These are phyloP conservation scores for Syngnathoides biaculeatus DNA, from an alignment of 2,113 vertebrate genomes.

Conservation along the genomic window DNA sequence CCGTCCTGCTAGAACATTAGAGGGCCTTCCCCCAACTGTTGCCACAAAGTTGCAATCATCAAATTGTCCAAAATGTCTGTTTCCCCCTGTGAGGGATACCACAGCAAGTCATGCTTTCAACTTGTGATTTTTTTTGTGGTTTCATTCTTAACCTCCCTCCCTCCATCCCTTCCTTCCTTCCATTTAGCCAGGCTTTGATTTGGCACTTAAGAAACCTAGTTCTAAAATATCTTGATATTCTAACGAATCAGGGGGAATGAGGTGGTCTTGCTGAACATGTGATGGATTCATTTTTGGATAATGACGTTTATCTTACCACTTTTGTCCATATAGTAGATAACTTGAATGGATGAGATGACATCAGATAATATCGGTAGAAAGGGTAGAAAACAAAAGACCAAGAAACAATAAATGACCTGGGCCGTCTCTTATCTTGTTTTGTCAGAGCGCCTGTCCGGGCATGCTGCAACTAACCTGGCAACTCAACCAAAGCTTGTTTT, in stretches of 20 bases:
- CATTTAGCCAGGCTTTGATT: not conserved
- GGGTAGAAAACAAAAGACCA: not conserved
- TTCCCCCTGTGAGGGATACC: not conserved
- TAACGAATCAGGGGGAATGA: not conserved
- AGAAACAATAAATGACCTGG: not conserved
- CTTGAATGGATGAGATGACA: conserved; percentile 38
- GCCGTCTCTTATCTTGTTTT: conserved; percentile 65
- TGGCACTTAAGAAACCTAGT: not conserved
- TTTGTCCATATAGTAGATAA: conserved; percentile 15
- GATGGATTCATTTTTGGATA: not conserved
- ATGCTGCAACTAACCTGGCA: conserved; percentile 46
- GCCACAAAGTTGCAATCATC: not conserved
- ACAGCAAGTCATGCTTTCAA: not conserved
- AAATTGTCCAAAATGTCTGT: not conserved
- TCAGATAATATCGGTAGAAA: conserved; percentile 2
- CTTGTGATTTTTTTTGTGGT: not conserved
- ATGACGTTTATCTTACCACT: not conserved
- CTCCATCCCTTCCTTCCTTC: not conserved
- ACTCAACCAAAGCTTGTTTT: conserved; percentile 24
- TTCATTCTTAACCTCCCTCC: not conserved
- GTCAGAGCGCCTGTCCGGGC: conserved; percentile 57
- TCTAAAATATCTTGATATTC: not conserved
- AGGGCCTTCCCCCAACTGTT: conserved; percentile 5
- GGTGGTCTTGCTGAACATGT: not conserved
- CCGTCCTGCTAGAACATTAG: not conserved